Base-by-base conservation (phyloP, 1,140 invertebrate genomes). In the Apocrypta bakeri region DNA sequence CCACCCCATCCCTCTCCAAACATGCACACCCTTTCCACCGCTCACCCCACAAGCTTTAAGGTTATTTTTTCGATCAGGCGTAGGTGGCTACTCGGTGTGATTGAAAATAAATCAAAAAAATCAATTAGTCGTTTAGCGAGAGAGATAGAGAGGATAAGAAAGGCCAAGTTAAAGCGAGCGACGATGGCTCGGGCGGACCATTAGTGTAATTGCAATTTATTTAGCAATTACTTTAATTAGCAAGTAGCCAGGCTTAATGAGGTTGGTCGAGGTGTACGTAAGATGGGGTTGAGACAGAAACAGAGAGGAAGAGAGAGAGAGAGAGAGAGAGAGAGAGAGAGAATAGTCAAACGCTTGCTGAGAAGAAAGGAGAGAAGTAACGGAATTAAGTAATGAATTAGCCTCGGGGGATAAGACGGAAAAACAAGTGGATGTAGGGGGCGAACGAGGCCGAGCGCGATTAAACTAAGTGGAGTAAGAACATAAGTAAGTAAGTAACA, bases 141-240 rank as follows among this genome's bases (percentile, higher is more conserved):
- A 56, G 9, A 31, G 2, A 56, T 33, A 33, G 71, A 85, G 75
- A 69, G 79, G 6, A 21, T 21, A 56, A 40, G 75, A 24, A 37
- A 31, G 31, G 25, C 11, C 31, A 24, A 56, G 24, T 40, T 72
- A 27, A 76, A 77, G 71, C 71, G 4, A 80, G 80, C 73, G 80
- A 82, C 73, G 80, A 82, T 42, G 64, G 73, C 64, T 69, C 72
- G 87, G 24, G 86, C 83, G 87, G 85, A 87, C 90, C 91, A 92
- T 92, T 92, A 92, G 88, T 88, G 88, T 91, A 89, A 92, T 92
- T 92, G 90, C 89, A 91, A 90, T 92, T 91, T 91, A 92, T 92
- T 91, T 91, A 90, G 90, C 91, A 91, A 92, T 92, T 92, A 91
- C 90, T 92, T 91, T 90, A 91, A 92, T 92, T 92, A 91, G 90